These are phyloP conservation scores for Microlaimidae sp. DNA, from an alignment of 2,888 invertebrate species.

Conservation along the genomic window DNA sequence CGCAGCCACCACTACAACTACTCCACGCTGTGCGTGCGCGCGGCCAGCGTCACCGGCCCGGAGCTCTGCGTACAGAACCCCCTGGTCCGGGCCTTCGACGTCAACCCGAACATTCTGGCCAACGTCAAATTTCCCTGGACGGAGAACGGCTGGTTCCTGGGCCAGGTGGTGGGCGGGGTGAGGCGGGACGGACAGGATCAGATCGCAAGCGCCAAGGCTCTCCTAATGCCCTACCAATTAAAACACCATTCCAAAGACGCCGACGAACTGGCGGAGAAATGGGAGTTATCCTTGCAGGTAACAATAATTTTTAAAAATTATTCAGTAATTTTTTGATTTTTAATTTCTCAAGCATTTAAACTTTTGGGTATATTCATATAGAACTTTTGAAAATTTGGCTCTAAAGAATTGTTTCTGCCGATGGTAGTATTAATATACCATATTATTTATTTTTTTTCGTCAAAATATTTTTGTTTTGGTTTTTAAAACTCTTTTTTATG, in stretches of 20 bases:
- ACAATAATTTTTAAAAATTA: too few relatives aligned
- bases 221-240: slow-evolving; percentile 31
- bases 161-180: slow-evolving; percentile 28
- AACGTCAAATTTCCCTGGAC: slow-evolving; percentile 21
- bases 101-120: background rate
- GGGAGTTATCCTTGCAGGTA: slow-evolving; percentile 27
- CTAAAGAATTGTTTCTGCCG: too few relatives aligned
- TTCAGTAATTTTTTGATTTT: too few relatives aligned
- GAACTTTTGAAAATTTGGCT: too few relatives aligned
- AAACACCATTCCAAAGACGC: slow-evolving; percentile 24
- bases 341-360: too few relatives aligned
- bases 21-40: background rate
- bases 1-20: background rate
- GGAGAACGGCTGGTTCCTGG: slow-evolving; percentile 26
- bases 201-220: slow-evolving; percentile 26
- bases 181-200: slow-evolving; percentile 2
- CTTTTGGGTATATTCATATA: too few relatives aligned
- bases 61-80: slow-evolving; percentile 31
- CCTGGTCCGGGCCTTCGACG: slow-evolving; percentile 26
- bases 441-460: too few relatives aligned
- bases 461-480: too few relatives aligned
- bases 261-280: slow-evolving; percentile 29
- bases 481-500: too few relatives aligned
- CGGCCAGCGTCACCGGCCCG: background rate
- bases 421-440: too few relatives aligned